Percentiles rank a stretch among this genome's conserved stretches.
These are phyloP conservation scores for Echinops telfairi DNA, from an alignment of 2,113 vertebrate genomes.

Conservation along the genomic window DNA sequence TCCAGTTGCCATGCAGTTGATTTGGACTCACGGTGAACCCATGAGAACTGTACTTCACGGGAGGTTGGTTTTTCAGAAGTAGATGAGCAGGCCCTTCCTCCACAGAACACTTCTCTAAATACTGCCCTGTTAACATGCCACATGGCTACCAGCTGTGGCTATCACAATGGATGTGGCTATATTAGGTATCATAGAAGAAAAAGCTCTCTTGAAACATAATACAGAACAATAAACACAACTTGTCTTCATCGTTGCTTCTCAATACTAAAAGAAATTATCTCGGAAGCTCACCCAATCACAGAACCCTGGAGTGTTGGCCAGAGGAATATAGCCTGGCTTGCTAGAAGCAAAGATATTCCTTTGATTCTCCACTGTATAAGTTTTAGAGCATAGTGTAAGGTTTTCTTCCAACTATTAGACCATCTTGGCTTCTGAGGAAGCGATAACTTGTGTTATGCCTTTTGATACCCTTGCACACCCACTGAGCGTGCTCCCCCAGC, in stretches of 20 bases:
- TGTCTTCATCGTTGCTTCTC: not conserved
- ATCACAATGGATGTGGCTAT: not conserved
- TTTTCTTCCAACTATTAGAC: constrained; percentile 27
- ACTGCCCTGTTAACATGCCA: not conserved
- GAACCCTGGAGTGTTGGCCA: not conserved
- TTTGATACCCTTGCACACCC: not conserved
- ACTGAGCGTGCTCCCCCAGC: not conserved
- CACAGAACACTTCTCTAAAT: not conserved
- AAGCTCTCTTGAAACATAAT: not conserved
- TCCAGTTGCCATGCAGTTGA: not conserved
- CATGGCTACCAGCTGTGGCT: not conserved
- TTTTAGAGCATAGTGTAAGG: not conserved
- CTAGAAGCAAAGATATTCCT: constrained; percentile 17
- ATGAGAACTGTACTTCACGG: not conserved
- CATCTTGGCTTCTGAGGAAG: not conserved
- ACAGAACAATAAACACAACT: not conserved
- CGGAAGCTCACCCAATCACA: constrained; percentile 1
- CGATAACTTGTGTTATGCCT: constrained; percentile 24
- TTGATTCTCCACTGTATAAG: not conserved
- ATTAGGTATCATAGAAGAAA: not conserved
- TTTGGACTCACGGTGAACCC: not conserved
- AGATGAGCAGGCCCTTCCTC: not conserved
- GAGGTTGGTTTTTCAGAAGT: not conserved
- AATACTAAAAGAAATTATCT: not conserved
- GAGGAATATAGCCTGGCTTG: not conserved